These are phyloP conservation scores for Deroplatys truncata DNA, from an alignment of 2,888 invertebrate species.

Conservation along the genomic window DNA sequence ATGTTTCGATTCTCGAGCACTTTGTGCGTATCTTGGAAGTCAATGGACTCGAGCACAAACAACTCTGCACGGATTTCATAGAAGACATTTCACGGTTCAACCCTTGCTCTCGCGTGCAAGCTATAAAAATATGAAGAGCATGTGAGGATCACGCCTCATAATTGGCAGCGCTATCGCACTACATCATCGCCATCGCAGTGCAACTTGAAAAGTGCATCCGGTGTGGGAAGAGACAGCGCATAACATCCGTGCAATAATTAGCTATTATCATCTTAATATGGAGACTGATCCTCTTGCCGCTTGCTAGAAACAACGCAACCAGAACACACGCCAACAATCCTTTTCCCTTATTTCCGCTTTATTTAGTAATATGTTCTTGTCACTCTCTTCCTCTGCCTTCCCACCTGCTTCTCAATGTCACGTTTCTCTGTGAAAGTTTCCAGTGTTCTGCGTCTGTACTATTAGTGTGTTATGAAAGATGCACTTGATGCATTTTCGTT, in stretches of 20 bases:
- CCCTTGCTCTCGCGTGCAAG: not conserved
- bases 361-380: not conserved
- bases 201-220: not conserved
- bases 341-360: not conserved
- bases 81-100: not conserved
- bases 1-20: too few relatives aligned
- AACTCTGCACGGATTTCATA: too few relatives aligned
- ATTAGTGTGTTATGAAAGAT: too few relatives aligned
- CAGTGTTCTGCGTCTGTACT: too few relatives aligned
- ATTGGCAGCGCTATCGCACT: not conserved
- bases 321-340: not conserved
- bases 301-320: too few relatives aligned
- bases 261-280: not conserved
- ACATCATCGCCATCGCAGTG: not conserved
- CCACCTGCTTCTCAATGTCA: too few relatives aligned
- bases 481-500: too few relatives aligned
- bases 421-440: too few relatives aligned
- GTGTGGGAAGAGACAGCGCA: not conserved
- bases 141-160: not conserved
- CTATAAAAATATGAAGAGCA: not conserved
- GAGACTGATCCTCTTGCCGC: not conserved
- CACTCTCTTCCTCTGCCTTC: not conserved
- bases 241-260: not conserved
- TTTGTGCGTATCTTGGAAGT: too few relatives aligned
- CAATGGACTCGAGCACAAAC: too few relatives aligned